phyloP scores from a whole-genome alignment of 2,113 vertebrate genomes.

The Tetrao urogallus region DNA sequence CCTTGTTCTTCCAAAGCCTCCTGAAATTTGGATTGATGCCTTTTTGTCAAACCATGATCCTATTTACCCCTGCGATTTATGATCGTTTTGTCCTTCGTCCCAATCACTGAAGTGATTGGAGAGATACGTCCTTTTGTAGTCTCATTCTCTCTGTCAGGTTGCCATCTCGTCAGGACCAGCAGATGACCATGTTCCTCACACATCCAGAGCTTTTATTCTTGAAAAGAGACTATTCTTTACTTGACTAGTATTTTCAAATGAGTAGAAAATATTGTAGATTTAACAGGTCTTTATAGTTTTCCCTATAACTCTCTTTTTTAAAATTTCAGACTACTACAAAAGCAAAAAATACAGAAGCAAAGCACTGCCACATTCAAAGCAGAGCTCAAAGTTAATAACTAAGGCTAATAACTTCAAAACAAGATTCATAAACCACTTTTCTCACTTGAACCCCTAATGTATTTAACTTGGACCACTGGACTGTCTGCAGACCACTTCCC shows the following conservation, averaged over 20 bases:
- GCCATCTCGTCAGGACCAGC: background rate
- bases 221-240: background rate
- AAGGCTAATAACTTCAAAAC: background rate
- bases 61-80: background rate
- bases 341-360: background rate
- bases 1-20: background rate
- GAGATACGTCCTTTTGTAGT: background rate
- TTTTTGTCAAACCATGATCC: background rate
- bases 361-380: background rate
- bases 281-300: background rate
- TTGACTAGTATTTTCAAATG: background rate
- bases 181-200: accelerated
- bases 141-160: background rate
- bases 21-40: background rate
- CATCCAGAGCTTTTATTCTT: background rate
- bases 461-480: background rate
- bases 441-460: background rate
- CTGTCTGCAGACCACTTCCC: background rate
- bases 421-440: background rate
- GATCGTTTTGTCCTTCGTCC: background rate
- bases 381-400: background rate
- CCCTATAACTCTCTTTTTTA: background rate
- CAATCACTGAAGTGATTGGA: background rate
- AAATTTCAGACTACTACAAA: background rate
- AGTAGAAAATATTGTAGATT: background rate